phyloP scores from a whole-genome alignment of 2,888 invertebrate species.

The Entomobrya multifasciata region DNA sequence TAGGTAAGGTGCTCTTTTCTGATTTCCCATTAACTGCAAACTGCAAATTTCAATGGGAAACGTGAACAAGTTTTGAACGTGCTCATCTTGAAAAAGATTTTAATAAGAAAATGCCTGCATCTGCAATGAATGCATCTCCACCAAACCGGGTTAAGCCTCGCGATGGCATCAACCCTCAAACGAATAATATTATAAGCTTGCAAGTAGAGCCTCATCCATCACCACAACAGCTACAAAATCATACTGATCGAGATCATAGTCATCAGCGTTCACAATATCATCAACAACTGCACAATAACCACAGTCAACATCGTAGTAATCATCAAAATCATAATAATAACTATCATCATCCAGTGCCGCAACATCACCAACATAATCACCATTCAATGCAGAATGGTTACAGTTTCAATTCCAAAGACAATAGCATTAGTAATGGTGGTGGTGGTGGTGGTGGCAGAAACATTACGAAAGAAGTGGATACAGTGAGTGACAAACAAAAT shows the following conservation, averaged over 20 bases:
- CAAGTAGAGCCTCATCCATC: not conserved
- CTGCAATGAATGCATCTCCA: constrained; percentile 6
- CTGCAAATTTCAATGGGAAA: not conserved
- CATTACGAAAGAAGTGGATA: constrained; percentile 35
- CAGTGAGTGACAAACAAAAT: constrained; percentile 47
- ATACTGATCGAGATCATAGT: too few relatives aligned
- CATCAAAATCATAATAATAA: constrained; percentile 9
- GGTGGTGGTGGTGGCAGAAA: too few relatives aligned
- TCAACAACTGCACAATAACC: not conserved
- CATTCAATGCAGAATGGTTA: constrained; percentile 27
- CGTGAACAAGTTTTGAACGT: too few relatives aligned
- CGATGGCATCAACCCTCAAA: constrained; percentile 20
- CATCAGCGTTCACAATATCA: not conserved
- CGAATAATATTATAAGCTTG: constrained; percentile 5
- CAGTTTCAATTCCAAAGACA: constrained; percentile 29
- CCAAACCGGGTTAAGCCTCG: constrained; percentile 49
- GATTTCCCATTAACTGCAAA: not conserved
- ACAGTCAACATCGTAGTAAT: not conserved
- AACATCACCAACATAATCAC: not conserved
- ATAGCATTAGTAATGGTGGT: constrained; percentile 13
- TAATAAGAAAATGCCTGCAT: constrained; percentile 18
- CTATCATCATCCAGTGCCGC: not conserved
- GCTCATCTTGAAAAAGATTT: not conserved
- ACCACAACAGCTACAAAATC: not conserved
- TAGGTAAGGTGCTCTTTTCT: too few relatives aligned